Base-by-base conservation (phyloP, 2,113 vertebrate genomes). In the Otolemur garnettii region DNA sequence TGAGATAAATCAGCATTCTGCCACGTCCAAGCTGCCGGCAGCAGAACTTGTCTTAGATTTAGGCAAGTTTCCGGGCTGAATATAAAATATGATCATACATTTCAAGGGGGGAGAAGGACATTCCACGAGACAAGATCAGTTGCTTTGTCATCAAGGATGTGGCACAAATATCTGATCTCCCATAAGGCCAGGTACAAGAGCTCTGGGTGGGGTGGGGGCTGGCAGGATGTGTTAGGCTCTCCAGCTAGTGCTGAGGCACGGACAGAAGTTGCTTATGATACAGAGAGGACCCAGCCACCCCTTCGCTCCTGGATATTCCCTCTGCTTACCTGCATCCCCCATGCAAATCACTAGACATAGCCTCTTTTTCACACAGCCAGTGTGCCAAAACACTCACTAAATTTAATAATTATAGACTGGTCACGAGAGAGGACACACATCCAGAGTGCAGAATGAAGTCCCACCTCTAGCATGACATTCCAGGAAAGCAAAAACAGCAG, bases 1-100 rank as follows among this genome's bases (percentile, higher is more conserved):
- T 6, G 66, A 96, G 87, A 95, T 97, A 97, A 94, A 97, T 96
- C 96, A 93, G 96, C 97, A 94, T 94, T 97, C 92, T 77, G 92
- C 90, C 79, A 71, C 83, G 30, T 81, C 87, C 92, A 87, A 38
- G 87, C 92, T 88, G 13, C 97, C 59, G 88, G 92, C 93, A 90
- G 62, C 30, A 69, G 95, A 88, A 95, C 96, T 87, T 97, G 50
- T n/a, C 94, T 84, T 93, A 96, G 95, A 96, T 95, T 45, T 71
- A 78, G 60, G 80, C 91, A 96, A 96, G 95, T 93, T 89, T 96
- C 53, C 21, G 87, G 84, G 84, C 28, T 92, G 86, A 95, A 93
- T 93, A 38, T 90, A 95, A 96, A 96, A 94, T 84, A 86, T 30
- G 66, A 97, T 64, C 38, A 57, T 80, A 96, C 35, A 64, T n/a